A percentile compares a stretch with the other conserved stretches of the same genome.
Evolutionary conservation across 2,888 invertebrate species (phyloP).

Genomic region (Habrosyne pyritoides): DNA sequence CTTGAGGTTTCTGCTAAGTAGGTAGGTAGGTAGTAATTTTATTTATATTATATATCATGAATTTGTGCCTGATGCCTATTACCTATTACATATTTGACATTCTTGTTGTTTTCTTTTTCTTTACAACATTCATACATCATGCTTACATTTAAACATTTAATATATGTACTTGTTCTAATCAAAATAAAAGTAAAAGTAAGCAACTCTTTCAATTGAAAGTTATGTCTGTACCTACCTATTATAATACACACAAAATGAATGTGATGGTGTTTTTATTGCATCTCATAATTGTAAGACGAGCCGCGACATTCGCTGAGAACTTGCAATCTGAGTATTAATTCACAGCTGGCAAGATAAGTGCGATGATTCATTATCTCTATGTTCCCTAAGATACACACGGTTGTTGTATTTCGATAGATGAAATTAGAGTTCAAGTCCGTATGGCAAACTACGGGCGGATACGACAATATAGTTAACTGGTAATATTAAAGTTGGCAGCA

Average conservation of each 20-base stretch:
- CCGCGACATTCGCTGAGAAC: conserved; percentile 57
- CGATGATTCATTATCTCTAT: conserved; percentile 68
- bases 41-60: no score
- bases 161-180: no score
- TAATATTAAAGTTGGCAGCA: conserved; percentile 64
- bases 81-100: no score
- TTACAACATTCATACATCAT: no score
- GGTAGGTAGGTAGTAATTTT: no score
- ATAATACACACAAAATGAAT: not conserved
- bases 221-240: not conserved
- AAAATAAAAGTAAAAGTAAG: no score
- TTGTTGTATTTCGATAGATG: conserved; percentile 33
- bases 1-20: no score
- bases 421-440: conserved; percentile 55
- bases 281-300: conserved; percentile 61
- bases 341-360: conserved; percentile 62
- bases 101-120: no score
- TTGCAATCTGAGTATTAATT: conserved; percentile 68
- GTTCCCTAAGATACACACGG: conserved; percentile 33
- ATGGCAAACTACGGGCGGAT: conserved; percentile 41
- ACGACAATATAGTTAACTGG: conserved; percentile 50
- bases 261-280: conserved; percentile 16
- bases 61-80: no score
- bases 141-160: no score
- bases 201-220: no score